phyloP scores from a whole-genome alignment of 2,797 vertebrate genomes.

The Cirrhinus mrigala region DNA sequence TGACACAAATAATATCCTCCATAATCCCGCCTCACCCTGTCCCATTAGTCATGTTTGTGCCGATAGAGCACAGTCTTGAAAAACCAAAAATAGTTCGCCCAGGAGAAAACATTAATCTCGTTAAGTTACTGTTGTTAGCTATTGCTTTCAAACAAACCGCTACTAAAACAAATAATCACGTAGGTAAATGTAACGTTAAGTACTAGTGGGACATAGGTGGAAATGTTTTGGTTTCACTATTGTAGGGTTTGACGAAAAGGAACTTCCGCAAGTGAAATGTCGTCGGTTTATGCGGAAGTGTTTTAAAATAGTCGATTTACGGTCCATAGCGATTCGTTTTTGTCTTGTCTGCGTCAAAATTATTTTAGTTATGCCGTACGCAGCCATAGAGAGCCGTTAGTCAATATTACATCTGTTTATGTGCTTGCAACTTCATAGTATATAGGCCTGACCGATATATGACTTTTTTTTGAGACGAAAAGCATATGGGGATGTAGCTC shows the following conservation, averaged over 20 bases:
- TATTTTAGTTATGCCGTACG: neutral
- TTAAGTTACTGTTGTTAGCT: neutral
- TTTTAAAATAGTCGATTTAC: neutral
- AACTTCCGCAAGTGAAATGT: conserved; percentile 31
- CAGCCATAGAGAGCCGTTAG: neutral
- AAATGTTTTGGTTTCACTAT: conserved; percentile 35
- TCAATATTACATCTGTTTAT: neutral
- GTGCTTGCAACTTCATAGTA: accelerated
- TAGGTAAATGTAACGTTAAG: neutral
- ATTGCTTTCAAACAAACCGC: neutral
- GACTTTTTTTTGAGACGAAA: accelerated
- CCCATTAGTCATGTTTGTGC: neutral
- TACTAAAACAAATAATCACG: neutral
- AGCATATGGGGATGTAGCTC: conserved; percentile 65
- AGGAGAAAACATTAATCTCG: neutral
- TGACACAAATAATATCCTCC: conserved; percentile 73
- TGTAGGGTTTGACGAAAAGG: neutral
- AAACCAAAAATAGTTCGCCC: neutral
- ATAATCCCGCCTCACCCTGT: conserved; percentile 52
- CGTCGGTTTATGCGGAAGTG: conserved; percentile 31
- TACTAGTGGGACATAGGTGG: neutral
- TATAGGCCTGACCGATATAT: neutral
- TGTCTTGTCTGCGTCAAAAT: neutral
- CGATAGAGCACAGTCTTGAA: neutral
- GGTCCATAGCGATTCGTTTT: too few species aligned